Base-by-base conservation (phyloP, 2,113 vertebrate species). In the Plectropomus leopardus region DNA sequence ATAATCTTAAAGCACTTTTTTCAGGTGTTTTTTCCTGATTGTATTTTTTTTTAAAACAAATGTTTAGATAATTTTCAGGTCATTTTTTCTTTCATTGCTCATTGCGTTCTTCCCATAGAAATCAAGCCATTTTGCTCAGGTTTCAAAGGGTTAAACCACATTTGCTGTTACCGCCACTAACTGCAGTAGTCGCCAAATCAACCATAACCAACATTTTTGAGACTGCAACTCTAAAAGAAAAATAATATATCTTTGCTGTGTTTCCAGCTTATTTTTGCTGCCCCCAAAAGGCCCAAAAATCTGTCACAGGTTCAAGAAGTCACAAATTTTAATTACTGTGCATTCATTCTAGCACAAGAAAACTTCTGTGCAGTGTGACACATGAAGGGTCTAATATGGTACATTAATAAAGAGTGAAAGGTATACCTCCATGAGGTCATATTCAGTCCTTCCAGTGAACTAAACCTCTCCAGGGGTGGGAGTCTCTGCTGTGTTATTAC, bases 401-500 rank as follows among this genome's bases (percentile, higher is more conserved):
- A 72, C 42, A 72, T 78, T 74, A 70, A 64, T 40, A 51, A 82
- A 30, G 64, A 40, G 58, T 76, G 65, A 86, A 82, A 80, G 72
- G 57, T 88, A 83, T 53, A 88, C 72, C 73, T 69, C 80, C 48
- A 59, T 72, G 68, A 80, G 81, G 76, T 88, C 73, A 69, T 51
- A 88, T 60, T 75, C 73, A 80, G 42, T 71, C 44, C 68, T 86
- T 73, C 80, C 79, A 88, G 30, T 78, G 57, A 69, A 72, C 75
- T 44, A 51, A 85, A 79, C 42, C 65, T 78, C 70, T 78, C 48
- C 11, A 63, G 66, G 77, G 74, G 61, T 34, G 68, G 79, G 72
- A 80, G 73, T 71, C 71, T 67, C 53, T 17, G 40, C 54, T 23
- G n/a, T 89, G 91, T 92, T 89, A 78, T 88, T 59, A 87, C 80